Conservation (phyloP, 2,113 vertebrate species). For the Ellobius talpinus region DNA sequence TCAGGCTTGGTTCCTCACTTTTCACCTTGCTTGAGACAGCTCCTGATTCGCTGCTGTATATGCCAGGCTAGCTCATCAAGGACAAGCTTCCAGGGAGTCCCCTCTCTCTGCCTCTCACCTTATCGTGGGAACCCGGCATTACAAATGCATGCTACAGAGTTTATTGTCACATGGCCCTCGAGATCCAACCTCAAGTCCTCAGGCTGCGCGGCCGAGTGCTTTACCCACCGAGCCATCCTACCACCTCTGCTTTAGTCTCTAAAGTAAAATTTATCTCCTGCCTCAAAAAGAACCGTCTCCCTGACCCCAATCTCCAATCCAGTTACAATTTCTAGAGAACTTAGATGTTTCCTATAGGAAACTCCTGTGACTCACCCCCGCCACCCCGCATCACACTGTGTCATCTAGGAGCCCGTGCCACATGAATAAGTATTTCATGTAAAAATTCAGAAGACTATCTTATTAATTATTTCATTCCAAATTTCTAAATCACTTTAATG, state of each 20-base stretch:
- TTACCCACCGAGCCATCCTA: too few relatives aligned
- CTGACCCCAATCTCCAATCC: not conserved
- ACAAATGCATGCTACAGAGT: not conserved
- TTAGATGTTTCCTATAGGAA: accelerated
- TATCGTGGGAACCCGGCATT: not conserved
- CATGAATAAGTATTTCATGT: not conserved
- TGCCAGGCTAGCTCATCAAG: too few relatives aligned
- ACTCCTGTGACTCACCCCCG: not conserved
- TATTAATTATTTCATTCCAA: not conserved
- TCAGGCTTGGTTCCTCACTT: too few relatives aligned
- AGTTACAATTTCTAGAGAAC: not conserved
- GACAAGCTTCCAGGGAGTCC: not conserved
- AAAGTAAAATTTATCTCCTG: not conserved
- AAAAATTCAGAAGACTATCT: not conserved
- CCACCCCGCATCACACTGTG: not conserved
- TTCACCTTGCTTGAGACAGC: not conserved
- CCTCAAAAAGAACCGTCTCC: not conserved
- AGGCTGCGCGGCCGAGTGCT: not conserved
- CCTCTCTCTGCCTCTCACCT: not conserved
- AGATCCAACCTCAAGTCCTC: too few relatives aligned
- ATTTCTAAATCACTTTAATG: not conserved
- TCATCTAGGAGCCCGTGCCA: too few relatives aligned
- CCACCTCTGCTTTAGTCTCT: not conserved
- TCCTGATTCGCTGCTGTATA: not conserved
- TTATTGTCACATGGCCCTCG: not conserved